Evolutionary conservation across 2,888 invertebrate species (phyloP), one percentile per base, ranked within the genome.

Genomic region (Phrixothrix hirtus): DNA sequence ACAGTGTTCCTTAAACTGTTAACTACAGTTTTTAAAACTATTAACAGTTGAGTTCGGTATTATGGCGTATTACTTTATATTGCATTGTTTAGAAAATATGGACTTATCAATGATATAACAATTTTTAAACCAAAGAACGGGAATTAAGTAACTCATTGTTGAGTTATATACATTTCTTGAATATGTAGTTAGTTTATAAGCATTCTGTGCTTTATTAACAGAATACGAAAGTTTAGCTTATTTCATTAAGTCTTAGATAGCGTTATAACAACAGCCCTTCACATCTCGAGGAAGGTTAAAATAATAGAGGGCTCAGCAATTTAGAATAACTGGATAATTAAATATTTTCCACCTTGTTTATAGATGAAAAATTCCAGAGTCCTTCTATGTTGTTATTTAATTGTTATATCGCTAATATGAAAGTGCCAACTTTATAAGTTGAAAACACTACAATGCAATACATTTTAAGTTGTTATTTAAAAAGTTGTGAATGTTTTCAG

Each of bases 1-100:
- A 60, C 53, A 50, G 58, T 55, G 58, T 61, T 60, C 60, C 60
- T 61, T 60, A 60, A 43, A 59, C 48, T 55, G 39, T 48, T 29
- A 47, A 55, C 37, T 38, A 35, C 34, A 31, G 41, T 34, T 39
- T 49, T 52, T 43, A 53, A 56, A 46, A 54, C 46, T 44, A 30
- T 54, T 54, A 37, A 41, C 46, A 52, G 36, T 49, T 36, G 47
- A 46, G 50, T 50, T 55, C 32, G 46, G 31, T 41, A 31, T 21
- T 35, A 30, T 47, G 42, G 52, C 39, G 38, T 42, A 29, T 32
- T 32, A 35, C 15, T 42, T 17, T 46, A 31, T 39, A 48, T 54
- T 43, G 43, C 31, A 37, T 49, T 53, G 42, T 34, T 26, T 53
- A 48, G 46, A 30, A 36, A 44, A 52, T 51, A 51, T 45, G 32